Percentiles rank a stretch among this genome's conserved stretches.
Evolutionary conservation across 2,888 invertebrate species (phyloP).

Genomic region (Morinoia aosen): DNA sequence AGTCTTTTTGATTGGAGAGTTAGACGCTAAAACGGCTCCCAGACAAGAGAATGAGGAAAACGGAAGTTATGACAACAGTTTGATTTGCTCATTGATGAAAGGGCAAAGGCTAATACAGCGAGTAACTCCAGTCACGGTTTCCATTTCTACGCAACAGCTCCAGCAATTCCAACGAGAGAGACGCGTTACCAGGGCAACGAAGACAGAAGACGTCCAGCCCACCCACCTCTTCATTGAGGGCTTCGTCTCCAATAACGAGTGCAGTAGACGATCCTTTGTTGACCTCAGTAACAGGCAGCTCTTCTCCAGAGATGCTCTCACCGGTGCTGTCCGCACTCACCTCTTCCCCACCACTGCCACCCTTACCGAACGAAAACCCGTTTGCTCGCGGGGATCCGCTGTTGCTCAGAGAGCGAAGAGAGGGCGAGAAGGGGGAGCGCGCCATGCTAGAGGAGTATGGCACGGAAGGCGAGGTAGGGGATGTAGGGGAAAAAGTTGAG

Average conservation of each 20-base stretch:
- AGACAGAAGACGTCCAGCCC: neutral
- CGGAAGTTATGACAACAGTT: neutral
- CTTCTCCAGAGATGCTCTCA: conserved; percentile 48
- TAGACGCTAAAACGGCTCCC: neutral
- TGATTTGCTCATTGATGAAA: neutral
- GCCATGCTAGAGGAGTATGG: neutral
- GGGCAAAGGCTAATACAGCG: neutral
- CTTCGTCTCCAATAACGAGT: conserved; percentile 79
- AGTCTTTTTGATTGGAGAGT: neutral
- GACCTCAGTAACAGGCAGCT: conserved; percentile 48
- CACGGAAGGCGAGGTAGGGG: conserved; percentile 11
- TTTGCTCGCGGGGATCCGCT: conserved; percentile 58
- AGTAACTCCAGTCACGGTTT: neutral
- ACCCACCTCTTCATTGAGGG: conserved; percentile 75
- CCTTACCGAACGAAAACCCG: conserved; percentile 63
- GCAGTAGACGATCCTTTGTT: conserved; percentile 69
- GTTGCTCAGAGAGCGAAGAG: conserved; percentile 22
- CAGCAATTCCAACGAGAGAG: neutral
- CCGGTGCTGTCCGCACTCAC: conserved; percentile 65
- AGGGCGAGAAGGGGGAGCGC: conserved; percentile 53
- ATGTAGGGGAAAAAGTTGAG: conserved; percentile 14
- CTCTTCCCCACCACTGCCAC: conserved; percentile 57
- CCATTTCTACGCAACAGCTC: neutral
- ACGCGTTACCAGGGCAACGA: neutral
- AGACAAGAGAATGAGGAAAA: neutral